Percentiles rank a stretch among this genome's conserved stretches.
phyloP scores from a whole-genome alignment of 2,797 vertebrate genomes.

The Tachyglossus aculeatus region DNA sequence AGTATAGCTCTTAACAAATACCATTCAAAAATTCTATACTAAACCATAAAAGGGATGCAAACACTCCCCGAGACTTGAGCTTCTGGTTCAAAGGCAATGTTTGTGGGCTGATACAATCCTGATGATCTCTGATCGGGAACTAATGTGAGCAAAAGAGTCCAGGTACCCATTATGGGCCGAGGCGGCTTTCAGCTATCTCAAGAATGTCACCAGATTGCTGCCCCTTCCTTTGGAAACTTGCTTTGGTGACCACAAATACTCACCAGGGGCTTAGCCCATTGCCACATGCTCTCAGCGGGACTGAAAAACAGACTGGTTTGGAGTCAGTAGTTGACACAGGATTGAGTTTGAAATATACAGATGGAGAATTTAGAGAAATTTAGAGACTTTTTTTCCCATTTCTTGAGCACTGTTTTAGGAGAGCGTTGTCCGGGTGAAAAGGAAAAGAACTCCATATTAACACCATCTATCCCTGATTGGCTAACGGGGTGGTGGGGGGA shows the following conservation, averaged over 20 bases:
- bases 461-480: not conserved
- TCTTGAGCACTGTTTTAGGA: constrained; percentile 19
- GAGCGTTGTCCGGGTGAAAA: not conserved
- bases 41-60: constrained; percentile 12
- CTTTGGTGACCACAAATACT: constrained; percentile 38
- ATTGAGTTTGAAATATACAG: constrained; percentile 48
- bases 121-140: constrained; percentile 39
- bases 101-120: constrained; percentile 23
- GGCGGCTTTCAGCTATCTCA: constrained; percentile 39
- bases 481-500: not conserved
- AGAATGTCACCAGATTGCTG: constrained; percentile 51
- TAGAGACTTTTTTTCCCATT: constrained; percentile 23
- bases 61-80: too few relatives aligned
- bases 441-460: too few relatives aligned
- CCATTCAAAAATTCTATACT: too few relatives aligned
- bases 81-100: constrained; percentile 11
- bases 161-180: constrained; percentile 30
- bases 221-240: constrained; percentile 54
- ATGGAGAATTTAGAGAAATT: constrained; percentile 7
- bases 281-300: constrained; percentile 50
- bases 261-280: constrained; percentile 39
- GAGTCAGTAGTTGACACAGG: constrained; percentile 43
- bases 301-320: constrained; percentile 23
- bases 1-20: too few relatives aligned
- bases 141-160: constrained; percentile 55